Evolutionary conservation across 2,888 invertebrate genomes (phyloP).

Genomic region (Ichneumon xanthorius): DNA sequence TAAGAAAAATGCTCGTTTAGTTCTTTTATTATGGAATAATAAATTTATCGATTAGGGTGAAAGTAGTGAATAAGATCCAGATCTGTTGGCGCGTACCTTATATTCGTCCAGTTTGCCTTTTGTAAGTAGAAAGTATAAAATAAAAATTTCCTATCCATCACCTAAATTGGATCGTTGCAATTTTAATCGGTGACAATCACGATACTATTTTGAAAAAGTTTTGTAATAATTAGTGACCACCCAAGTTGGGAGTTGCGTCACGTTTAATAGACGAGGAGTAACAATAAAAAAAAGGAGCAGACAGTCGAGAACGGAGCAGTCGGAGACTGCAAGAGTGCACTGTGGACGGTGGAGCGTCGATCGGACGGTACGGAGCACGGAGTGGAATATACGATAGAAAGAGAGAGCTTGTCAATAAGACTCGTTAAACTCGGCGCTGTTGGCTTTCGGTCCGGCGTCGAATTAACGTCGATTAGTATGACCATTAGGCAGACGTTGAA

Average conservation of each 20-base stretch:
- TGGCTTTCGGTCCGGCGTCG: constrained; percentile 76
- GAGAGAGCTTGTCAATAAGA: constrained; percentile 75
- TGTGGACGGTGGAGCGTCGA: constrained; percentile 46
- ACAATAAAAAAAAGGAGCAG: constrained; percentile 15
- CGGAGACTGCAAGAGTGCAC: constrained; percentile 34
- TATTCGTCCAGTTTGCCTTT: no score
- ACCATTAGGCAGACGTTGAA: constrained; percentile 83
- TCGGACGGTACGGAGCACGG: constrained; percentile 29
- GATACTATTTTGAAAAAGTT: not conserved
- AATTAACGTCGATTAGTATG: constrained; percentile 83
- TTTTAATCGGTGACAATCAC: constrained; percentile 6
- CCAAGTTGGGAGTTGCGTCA: constrained; percentile 26
- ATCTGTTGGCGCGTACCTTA: no score
- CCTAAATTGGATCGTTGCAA: not conserved
- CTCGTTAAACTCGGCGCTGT: constrained; percentile 74
- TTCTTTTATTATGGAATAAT: no score
- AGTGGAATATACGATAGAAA: constrained; percentile 35
- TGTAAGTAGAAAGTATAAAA: not conserved
- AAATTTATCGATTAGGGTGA: no score
- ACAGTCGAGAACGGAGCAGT: constrained; percentile 18
- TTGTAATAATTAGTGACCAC: constrained; percentile 36
- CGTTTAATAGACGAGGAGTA: constrained; percentile 8
- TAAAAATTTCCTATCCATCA: not conserved
- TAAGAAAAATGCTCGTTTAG: no score
- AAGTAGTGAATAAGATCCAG: no score